Evolutionary conservation across 2,113 vertebrate species (phyloP).

Genomic region (Pycnonotus jocosus): DNA sequence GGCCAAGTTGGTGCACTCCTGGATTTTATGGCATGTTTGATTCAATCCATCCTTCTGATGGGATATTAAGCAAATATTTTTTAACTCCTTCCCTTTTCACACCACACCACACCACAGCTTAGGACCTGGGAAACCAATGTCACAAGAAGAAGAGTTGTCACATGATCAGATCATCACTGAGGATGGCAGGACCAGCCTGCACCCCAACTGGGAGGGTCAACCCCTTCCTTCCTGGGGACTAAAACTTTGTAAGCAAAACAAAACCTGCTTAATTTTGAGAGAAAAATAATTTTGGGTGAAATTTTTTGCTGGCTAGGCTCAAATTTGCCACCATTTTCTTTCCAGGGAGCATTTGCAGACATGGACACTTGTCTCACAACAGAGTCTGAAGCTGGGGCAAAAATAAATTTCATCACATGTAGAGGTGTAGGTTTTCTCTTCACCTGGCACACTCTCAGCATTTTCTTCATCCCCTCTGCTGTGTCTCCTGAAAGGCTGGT

Average conservation of each 20-base stretch:
- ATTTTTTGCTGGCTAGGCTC: background rate
- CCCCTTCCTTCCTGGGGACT: background rate
- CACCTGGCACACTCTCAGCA: background rate
- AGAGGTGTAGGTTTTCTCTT: background rate
- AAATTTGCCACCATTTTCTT: background rate
- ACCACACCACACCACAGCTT: background rate
- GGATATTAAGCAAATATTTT: background rate
- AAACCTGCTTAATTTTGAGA: background rate
- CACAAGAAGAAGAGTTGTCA: background rate
- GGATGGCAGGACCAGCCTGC: background rate
- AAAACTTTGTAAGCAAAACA: background rate
- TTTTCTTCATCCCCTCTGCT: background rate
- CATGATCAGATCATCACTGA: background rate
- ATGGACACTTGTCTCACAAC: background rate
- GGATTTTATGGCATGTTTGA: background rate
- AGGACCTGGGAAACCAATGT: accelerated
- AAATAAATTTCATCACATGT: background rate
- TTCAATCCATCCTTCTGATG: background rate
- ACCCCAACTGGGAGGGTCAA: background rate
- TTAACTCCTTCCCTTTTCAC: background rate
- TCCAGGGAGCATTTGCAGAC: background rate
- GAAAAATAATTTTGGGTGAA: background rate
- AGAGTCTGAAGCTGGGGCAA: background rate
- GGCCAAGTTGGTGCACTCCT: background rate
- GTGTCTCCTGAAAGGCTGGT: background rate